Base-by-base conservation (phyloP, 2,888 invertebrate species). In the Cheilosia variabilis region DNA sequence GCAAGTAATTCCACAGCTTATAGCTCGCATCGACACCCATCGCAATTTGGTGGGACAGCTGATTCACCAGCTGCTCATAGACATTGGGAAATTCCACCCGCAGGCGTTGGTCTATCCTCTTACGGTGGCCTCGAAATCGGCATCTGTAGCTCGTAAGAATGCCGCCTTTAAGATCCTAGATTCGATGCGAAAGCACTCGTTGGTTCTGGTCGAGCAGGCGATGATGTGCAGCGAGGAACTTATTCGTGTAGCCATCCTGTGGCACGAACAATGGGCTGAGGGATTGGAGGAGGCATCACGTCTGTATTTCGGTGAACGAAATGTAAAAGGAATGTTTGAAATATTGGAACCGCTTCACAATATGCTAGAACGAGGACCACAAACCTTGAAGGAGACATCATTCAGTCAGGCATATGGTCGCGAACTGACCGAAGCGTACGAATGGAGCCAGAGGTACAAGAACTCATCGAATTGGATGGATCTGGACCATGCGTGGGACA, bases 201-300 rank as follows among this genome's bases (percentile, higher is more conserved):
- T 95, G 17, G 96, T 95, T 34, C 93, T 99, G 58, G 99, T 99
- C 0, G 96, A 97, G 89, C 99, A 99, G 92, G 99, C 99, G 0
- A 95, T 98, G 89, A 96, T 98, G 96, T 98, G 98, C 83, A 96
- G 98, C 55, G 99, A 99, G 89, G 99, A 99, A 92, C 93, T 99
- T 62, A 99, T 99, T 78, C 94, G 99, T 71, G 98, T 99, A 0
- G 99, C 99, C 2, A 99, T 99, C 88, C 93, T 99, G 19, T 99
- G 99, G 99, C 99, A 99, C 90, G 99, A 99, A 91, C 95, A 98
- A 90, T 99, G 99, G 99, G 98, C 99, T 90, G 99, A 99, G 91
- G 99, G 98, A 0, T 93, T 99, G 22, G 97, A 97, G 89, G 99
- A 99, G 91, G 99, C 99, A 0, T 97, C 97, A 5, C 93, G 96